Evolutionary conservation across 2,113 vertebrate species (phyloP).

Genomic region (Bubo bubo): DNA sequence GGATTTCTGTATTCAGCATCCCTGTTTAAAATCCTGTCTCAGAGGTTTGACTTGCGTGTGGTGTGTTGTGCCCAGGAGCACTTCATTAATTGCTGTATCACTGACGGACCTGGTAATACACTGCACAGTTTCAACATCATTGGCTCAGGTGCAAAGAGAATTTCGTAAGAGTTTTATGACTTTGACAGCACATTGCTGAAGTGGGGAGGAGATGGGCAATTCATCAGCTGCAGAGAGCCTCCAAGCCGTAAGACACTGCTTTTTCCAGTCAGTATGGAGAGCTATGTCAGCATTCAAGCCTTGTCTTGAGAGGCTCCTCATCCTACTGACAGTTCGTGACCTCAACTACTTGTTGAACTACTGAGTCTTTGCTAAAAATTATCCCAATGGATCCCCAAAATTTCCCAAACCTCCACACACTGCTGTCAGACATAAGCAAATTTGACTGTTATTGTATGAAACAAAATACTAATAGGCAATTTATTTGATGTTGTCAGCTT

Average conservation of each 20-base stretch:
- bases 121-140: background rate
- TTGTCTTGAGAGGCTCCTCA: background rate
- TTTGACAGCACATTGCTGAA: background rate
- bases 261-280: background rate
- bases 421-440: background rate
- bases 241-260: background rate
- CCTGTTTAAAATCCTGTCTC: background rate
- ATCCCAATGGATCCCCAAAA: background rate
- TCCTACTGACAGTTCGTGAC: background rate
- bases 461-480: background rate
- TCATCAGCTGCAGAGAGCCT: background rate
- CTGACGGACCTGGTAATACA: background rate
- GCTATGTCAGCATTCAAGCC: background rate
- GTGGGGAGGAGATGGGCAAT: background rate
- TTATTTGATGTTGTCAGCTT: constrained; percentile 13
- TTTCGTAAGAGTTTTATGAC: background rate
- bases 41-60: background rate
- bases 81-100: background rate
- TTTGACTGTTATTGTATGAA: background rate
- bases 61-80: background rate
- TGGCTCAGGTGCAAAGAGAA: background rate
- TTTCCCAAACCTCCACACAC: fast-evolving
- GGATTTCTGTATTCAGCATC: background rate
- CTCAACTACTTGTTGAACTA: background rate
- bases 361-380: background rate